Evolutionary conservation across 2,888 invertebrate genomes (phyloP), one percentile per base, ranked within the genome.

Genomic region (Andrena fulva): DNA sequence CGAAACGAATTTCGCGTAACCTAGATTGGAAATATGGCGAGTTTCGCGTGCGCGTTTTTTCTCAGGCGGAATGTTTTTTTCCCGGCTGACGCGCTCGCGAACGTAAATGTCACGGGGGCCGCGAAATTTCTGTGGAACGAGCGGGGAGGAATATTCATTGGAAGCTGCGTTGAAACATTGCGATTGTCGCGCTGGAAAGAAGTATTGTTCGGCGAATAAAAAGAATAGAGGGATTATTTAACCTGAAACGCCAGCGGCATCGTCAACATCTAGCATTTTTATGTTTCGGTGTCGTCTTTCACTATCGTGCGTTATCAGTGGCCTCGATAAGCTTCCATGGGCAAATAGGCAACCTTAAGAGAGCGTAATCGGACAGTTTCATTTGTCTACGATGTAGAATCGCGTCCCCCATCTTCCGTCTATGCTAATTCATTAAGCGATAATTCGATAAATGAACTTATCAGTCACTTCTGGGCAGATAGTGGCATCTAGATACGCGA

Each of bases 1-100:
- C 27, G 71, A 52, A 79, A 82, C 74, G 62, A 84, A 82, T 85
- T 84, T 77, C 81, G 50, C 70, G 69, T 79, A 84, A 81, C 85
- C 81, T 62, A 81, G 48, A 75, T 85, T 48, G 77, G 56, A 62
- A 71, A 54, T 27, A 59, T 35, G n/a, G 50, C 68, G n/a, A 60
- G 64, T 54, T 71, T 75, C 56, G 16, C 33, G 59, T 2, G 35
- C 35, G 42, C 42, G 56, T n/a, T 82, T 75, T 56, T 24, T 80
- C 72, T 69, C 66, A 31, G 31, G 20, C 24, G n/a, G n/a, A 63
- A 20, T 31, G 8, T 29, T 68, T 78, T 63, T 54, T 48, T 54
- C 5, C 29, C 8, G 5, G 29, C 24, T 2, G 16, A 8, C 20
- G 12, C n/a, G 12, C 52, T 60, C 42, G n/a, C 24, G 56, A 33